Evolutionary conservation across 1,140 invertebrate genomes (phyloP).

Genomic region (Dryas iulia): DNA sequence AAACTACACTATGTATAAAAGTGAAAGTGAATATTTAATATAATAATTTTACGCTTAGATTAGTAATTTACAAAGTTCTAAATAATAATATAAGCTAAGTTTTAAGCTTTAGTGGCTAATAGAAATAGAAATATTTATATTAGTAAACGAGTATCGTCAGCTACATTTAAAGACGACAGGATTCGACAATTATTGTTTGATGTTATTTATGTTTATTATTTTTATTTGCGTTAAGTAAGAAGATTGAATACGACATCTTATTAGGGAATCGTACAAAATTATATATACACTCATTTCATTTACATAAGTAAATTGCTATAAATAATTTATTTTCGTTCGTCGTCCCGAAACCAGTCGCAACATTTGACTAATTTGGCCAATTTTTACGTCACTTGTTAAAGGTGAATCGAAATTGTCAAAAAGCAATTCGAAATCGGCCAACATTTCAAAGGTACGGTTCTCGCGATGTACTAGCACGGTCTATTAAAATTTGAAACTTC

Average conservation of each 20-base stretch:
- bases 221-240: background rate
- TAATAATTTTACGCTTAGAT: too few relatives aligned
- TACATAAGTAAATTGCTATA: slow-evolving; percentile 1
- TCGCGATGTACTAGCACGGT: slow-evolving; percentile 49
- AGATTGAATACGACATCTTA: background rate
- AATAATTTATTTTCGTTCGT: slow-evolving; percentile 5
- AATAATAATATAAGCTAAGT: background rate
- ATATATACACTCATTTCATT: background rate
- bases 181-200: background rate
- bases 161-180: background rate
- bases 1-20: too few relatives aligned
- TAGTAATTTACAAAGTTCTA: background rate
- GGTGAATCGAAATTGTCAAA: slow-evolving; percentile 53
- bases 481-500: slow-evolving; percentile 77
- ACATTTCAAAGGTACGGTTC: slow-evolving; percentile 65
- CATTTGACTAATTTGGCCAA: slow-evolving; percentile 29
- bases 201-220: background rate
- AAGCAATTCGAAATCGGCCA: slow-evolving; percentile 71
- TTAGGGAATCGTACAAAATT: background rate
- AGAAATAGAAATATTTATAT: too few relatives aligned
- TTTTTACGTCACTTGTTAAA: slow-evolving; percentile 43
- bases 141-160: background rate
- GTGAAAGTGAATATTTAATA: too few relatives aligned
- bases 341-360: slow-evolving; percentile 11
- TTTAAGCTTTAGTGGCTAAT: background rate